Evolutionary conservation across 2,888 invertebrate species (phyloP), one percentile per base, ranked within the genome.

Genomic region (Hesperia comma): DNA sequence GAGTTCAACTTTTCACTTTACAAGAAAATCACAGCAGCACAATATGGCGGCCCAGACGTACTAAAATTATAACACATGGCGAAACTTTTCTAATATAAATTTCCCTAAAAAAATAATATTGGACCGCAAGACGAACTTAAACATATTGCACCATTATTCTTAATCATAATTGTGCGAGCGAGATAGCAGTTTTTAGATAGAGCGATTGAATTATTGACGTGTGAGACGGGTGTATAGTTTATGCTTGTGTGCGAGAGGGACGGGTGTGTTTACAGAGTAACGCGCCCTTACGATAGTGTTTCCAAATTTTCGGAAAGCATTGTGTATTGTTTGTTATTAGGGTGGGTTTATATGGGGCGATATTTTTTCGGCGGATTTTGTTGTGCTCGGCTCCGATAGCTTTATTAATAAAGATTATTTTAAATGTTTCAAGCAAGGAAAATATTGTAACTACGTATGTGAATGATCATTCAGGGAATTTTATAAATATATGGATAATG

Each of bases 231-330:
- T 80, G 68, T 73, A 80, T 46, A 71, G 21, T 74, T 73, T 72
- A 40, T 2, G 56, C 8, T n/a, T 66, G 57, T 67, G 77, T 63
- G 70, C 60, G 80, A 83, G 69, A 72, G 84, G 72, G 91, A 90
- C 49, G 63, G 78, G 64, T 66, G 78, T 90, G 80, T 90, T 88
- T 88, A 84, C 86, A 82, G 74, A 82, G 79, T 76, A 83, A 77
- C 88, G 87, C 88, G 87, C 91, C 91, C 90, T 89, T 84, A 82
- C 82, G 90, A 90, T 91, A 92, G 87, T 90, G 91, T 92, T 92
- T 92, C 92, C 92, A 91, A 91, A 92, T 87, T 90, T 92, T 89
- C 77, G 92, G 91, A 92, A 92, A 92, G 90, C 81, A 78, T 78
- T 78, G 85, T 76, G 82, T 82, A 86, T 85, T 90, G 86, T 88